Percentiles rank a stretch among this genome's conserved stretches.
These are phyloP conservation scores for Leptoteleia sp. DNA, from an alignment of 1,140 invertebrate genomes.

Conservation along the genomic window DNA sequence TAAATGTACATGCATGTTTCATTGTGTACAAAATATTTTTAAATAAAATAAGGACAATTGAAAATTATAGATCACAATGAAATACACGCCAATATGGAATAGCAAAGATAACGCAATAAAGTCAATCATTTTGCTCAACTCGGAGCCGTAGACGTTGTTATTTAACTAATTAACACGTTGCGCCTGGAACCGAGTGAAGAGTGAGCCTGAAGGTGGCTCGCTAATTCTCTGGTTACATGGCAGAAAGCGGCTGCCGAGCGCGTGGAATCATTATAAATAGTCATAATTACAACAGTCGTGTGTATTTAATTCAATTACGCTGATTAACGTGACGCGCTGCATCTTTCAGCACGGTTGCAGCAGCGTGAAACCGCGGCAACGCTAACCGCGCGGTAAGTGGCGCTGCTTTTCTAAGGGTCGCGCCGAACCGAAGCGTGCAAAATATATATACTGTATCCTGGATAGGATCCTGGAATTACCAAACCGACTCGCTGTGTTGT, in stretches of 20 bases:
- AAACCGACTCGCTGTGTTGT: slow-evolving; percentile 73
- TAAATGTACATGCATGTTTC: too few species aligned
- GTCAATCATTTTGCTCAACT: too few species aligned
- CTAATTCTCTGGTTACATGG: slow-evolving; percentile 20
- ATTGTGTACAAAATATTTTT: too few species aligned
- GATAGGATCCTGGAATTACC: slow-evolving; percentile 76
- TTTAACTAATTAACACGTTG: too few species aligned
- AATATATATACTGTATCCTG: slow-evolving; percentile 77
- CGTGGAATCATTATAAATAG: slow-evolving; percentile 81
- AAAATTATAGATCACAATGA: too few species aligned
- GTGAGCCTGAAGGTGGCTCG: too few species aligned
- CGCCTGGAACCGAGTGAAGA: too few species aligned
- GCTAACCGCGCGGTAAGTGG: slow-evolving; percentile 56
- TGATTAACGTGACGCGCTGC: slow-evolving; percentile 80
- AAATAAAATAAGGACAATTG: too few species aligned
- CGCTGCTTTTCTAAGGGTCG: slow-evolving; percentile 55
- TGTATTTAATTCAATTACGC: slow-evolving; percentile 81
- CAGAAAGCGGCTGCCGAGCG: slow-evolving; percentile 58
- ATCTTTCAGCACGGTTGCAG: slow-evolving; percentile 65
- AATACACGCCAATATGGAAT: too few species aligned
- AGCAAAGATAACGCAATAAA: too few species aligned
- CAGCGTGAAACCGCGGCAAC: slow-evolving; percentile 49
- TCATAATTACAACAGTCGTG: slow-evolving; percentile 81
- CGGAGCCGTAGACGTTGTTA: too few species aligned
- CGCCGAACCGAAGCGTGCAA: slow-evolving; percentile 68